phyloP scores from a whole-genome alignment of 2,888 invertebrate genomes.

The Temnothorax ravouxi region DNA sequence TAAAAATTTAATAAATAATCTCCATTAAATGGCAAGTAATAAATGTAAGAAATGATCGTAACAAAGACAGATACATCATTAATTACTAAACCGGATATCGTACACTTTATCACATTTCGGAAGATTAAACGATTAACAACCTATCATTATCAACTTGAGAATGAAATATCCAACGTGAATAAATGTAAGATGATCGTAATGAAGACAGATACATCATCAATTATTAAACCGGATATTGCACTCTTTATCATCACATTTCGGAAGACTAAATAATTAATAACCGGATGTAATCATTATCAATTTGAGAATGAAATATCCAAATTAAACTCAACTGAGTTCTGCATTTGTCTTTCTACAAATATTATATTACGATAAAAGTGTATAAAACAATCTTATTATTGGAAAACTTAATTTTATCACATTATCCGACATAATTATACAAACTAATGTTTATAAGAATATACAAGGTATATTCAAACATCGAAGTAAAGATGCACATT shows the following conservation, averaged over 20 bases:
- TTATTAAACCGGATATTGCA: conserved; percentile 5
- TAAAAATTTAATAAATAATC: not conserved
- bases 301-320: not conserved
- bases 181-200: not conserved
- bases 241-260: not conserved
- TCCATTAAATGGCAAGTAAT: not conserved
- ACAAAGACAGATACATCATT: not conserved
- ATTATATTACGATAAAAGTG: not conserved
- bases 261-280: conserved; percentile 8
- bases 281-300: not conserved
- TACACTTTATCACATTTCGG: not conserved
- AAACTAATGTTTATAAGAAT: not conserved
- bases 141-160: not conserved
- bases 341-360: not conserved
- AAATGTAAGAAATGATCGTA: not conserved
- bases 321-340: not conserved
- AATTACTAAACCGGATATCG: conserved; percentile 10
- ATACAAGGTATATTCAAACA: no score
- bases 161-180: conserved; percentile 1
- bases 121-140: conserved; percentile 8
- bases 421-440: conserved; percentile 14
- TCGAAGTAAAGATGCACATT: not conserved
- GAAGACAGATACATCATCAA: not conserved
- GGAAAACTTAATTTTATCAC: not conserved
- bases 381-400: not conserved